Percentiles rank a stretch among this genome's conserved stretches.
These are phyloP conservation scores for Oeneis ivallda DNA, from an alignment of 2,888 invertebrate species.

Conservation along the genomic window DNA sequence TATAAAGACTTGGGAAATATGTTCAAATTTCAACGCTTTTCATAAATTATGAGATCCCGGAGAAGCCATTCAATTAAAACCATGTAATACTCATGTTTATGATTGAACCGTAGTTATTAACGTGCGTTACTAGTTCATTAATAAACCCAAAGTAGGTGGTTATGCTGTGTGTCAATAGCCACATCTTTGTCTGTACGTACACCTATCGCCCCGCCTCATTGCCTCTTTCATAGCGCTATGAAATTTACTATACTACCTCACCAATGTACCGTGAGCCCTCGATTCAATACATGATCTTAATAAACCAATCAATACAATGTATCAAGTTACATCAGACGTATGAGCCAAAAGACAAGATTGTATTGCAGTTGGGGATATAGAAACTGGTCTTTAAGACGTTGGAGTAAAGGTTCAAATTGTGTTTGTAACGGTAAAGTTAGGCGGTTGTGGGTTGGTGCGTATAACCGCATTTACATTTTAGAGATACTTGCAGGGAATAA, in stretches of 20 bases:
- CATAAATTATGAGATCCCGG: conserved; percentile 15
- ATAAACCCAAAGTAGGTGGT: conserved; percentile 40
- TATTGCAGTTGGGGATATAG: conserved; percentile 25
- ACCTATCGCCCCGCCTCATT: conserved; percentile 77
- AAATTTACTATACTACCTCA: conserved; percentile 62
- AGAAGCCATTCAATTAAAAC: conserved; percentile 15
- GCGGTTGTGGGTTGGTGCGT: conserved; percentile 64
- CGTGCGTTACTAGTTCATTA: conserved; percentile 34
- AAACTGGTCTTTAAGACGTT: conserved; percentile 42
- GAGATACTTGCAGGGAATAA: conserved; percentile 75
- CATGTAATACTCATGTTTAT: no score
- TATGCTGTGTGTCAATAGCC: conserved; percentile 59
- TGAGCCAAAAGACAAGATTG: conserved; percentile 49
- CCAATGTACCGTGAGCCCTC: conserved; percentile 63
- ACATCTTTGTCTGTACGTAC: conserved; percentile 70
- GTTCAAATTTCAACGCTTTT: no score
- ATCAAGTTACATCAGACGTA: conserved; percentile 65
- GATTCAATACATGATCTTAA: conserved; percentile 72
- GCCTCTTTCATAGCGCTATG: conserved; percentile 66
- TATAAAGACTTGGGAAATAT: no score
- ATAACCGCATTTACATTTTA: conserved; percentile 79
- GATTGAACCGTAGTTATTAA: conserved; percentile 28
- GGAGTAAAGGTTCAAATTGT: conserved; percentile 41
- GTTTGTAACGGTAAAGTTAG: conserved; percentile 25
- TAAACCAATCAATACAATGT: conserved; percentile 70